These are phyloP conservation scores for Poecilus cupreus DNA, from an alignment of 2,888 invertebrate species.

Conservation along the genomic window DNA sequence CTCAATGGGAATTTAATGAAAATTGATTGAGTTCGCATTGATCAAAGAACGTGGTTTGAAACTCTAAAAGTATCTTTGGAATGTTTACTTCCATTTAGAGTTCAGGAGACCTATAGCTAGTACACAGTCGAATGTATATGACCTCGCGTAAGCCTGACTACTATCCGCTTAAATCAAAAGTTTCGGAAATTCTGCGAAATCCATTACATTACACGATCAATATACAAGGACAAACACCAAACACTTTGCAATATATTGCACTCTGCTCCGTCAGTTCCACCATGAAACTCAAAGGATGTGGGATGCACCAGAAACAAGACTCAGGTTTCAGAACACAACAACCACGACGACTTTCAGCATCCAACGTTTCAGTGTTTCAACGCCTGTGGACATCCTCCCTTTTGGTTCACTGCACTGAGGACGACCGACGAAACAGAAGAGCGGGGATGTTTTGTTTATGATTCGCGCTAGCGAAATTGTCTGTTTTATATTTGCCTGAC, in stretches of 20 bases:
- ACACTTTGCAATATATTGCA: not conserved
- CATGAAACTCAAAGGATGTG: not conserved
- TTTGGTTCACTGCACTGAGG: not conserved
- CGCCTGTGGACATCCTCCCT: not conserved
- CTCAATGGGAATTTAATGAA: not conserved
- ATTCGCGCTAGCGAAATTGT: not conserved
- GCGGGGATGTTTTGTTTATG: not conserved
- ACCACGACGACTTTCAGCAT: no score
- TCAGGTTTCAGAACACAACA: not conserved
- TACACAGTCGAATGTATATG: no score
- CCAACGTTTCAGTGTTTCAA: no score
- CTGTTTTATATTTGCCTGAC: not conserved
- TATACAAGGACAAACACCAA: not conserved
- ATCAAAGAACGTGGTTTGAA: not conserved
- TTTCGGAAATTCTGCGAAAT: not conserved
- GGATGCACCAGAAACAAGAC: not conserved
- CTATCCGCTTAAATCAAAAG: no score
- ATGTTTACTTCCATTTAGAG: no score
- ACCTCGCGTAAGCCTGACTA: no score
- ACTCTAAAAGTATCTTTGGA: not conserved
- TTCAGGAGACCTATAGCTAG: no score
- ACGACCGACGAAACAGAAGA: not conserved
- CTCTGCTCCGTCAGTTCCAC: no score
- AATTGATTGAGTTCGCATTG: slow-evolving; percentile 2
- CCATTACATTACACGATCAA: slow-evolving; percentile 13